Base-by-base conservation (phyloP, 2,888 invertebrate species). In the Epistrophe eligans region DNA sequence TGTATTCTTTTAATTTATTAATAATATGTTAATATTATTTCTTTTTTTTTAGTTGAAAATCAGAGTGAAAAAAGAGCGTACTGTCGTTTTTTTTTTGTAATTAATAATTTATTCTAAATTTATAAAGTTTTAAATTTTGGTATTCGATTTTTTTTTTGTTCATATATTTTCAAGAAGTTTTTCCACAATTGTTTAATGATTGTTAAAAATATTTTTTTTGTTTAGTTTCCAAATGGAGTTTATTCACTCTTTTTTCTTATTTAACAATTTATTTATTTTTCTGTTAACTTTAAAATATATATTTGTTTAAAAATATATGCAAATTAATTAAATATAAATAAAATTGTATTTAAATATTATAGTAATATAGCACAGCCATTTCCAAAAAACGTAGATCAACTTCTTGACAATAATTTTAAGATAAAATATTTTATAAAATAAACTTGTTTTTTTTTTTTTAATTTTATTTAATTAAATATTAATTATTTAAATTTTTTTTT, bases 371-470 rank as follows among this genome's bases (percentile, higher is more conserved):
- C 94, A 94, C 95, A 95, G 96, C 95, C 96, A 96, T 96, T 96
- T 96, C 96, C 96, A 96, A 96, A 96, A 96, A 97, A 97, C 96
- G 97, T 97, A 96, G 96, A 97, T 97, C 97, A 97, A 97, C 97
- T 97, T 97, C 97, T 97, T 96, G 96, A 96, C 91, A 92, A 92
- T 91, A 92, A 90, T 89, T 66, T 88, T 80, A 77, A 81, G 38
- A 83, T 88, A 43, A 62, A 43, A 70, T 45, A 52, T 43, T 58
- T 40, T 58, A 73, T 88, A 84, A 74, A 50, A 67, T 74, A 35
- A 48, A 66, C n/a, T 48, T 45, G 72, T 73, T 83, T 71, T 40
- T 40, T 77, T 72, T 55, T 58, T 19, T 24, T 45, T 62, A 43
- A 17, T 15, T 83, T 80, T 64, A 57, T 77, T 77, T 77, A 6